Evolutionary conservation across 2,888 invertebrate genomes (phyloP).

Genomic region (Terebella lapidaria): DNA sequence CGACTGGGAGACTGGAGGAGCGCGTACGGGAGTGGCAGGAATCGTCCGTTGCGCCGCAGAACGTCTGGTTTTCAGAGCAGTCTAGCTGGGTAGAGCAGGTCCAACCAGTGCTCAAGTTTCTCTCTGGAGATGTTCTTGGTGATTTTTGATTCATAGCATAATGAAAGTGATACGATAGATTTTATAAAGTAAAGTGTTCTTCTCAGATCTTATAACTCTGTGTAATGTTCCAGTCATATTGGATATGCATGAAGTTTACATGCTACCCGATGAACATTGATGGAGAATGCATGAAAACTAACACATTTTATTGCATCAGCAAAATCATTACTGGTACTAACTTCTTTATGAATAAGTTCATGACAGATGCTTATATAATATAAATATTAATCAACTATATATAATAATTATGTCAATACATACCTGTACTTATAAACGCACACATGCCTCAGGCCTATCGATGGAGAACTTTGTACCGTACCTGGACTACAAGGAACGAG

Average conservation of each 20-base stretch:
- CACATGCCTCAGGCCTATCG: constrained; percentile 60
- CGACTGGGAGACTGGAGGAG: constrained; percentile 54
- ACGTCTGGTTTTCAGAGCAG: constrained; percentile 48
- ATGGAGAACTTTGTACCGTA: constrained; percentile 85
- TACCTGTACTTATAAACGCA: too few relatives aligned
- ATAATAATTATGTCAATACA: too few relatives aligned
- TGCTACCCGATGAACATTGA: too few relatives aligned
- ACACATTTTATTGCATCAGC: too few relatives aligned
- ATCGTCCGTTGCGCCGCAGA: constrained; percentile 34
- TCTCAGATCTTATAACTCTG: not conserved
- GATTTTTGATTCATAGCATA: constrained; percentile 16
- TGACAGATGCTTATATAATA: too few relatives aligned
- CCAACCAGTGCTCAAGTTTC: constrained; percentile 74
- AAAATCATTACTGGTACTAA: too few relatives aligned
- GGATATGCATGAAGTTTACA: too few relatives aligned
- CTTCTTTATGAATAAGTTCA: too few relatives aligned
- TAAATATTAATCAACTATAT: too few relatives aligned
- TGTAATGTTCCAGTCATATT: not conserved
- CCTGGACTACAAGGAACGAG: constrained; percentile 71
- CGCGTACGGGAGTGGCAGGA: constrained; percentile 53
- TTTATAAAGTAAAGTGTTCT: too few relatives aligned
- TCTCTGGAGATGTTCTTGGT: constrained; percentile 72
- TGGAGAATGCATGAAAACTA: too few relatives aligned
- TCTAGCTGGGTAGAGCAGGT: constrained; percentile 63
- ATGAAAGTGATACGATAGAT: not conserved